A percentile compares a stretch with the other conserved stretches of the same genome.
Evolutionary conservation across 2,888 invertebrate genomes (phyloP).

Genomic region (Danaus chrysippus): DNA sequence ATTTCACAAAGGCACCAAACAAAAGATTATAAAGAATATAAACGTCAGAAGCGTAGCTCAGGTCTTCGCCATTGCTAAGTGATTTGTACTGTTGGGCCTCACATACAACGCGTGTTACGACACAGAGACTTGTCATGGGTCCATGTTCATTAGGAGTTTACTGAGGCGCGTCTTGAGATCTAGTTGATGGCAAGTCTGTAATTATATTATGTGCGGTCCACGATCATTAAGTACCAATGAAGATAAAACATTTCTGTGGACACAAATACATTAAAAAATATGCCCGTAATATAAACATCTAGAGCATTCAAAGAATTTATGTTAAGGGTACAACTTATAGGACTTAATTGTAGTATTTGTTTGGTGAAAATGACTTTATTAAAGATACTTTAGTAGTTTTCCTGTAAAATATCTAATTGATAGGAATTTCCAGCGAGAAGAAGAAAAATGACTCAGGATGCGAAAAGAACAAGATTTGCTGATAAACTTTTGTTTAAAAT

Average conservation of each 20-base stretch:
- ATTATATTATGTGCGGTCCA: background rate
- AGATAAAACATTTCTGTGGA: constrained; percentile 34
- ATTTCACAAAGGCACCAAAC: constrained; percentile 67
- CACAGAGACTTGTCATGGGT: background rate
- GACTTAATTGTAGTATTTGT: no score
- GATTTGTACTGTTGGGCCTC: constrained; percentile 22
- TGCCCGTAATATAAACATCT: background rate
- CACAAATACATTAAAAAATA: background rate
- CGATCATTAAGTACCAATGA: constrained; percentile 26
- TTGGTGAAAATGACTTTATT: no score
- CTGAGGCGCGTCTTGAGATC: background rate
- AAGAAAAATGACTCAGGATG: no score
- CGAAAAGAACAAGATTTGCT: no score
- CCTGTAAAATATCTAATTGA: no score
- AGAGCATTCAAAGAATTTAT: background rate
- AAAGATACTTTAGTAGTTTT: no score
- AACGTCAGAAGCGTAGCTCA: constrained; percentile 74
- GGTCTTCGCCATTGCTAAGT: constrained; percentile 53
- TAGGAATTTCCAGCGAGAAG: no score
- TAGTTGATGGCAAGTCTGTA: background rate
- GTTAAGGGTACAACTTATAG: no score
- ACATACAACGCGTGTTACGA: background rate
- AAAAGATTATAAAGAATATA: constrained; percentile 64
- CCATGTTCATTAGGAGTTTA: background rate
- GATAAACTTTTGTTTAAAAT: no score